Evolutionary conservation across 2,113 vertebrate species (phyloP).

Genomic region (Carassius auratus): DNA sequence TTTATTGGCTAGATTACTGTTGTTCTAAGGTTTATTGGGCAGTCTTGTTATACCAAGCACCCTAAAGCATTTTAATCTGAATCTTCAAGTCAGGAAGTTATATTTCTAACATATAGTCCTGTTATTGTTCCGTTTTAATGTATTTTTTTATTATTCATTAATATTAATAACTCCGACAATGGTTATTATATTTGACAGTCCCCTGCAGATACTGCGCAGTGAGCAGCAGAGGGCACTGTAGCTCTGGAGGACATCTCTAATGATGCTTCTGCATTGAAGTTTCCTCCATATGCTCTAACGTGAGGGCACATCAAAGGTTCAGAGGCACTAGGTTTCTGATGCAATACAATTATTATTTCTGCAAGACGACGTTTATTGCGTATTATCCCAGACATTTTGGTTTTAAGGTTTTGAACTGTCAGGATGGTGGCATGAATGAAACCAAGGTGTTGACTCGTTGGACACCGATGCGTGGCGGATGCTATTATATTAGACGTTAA

Average conservation of each 20-base stretch:
- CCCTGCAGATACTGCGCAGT: neutral
- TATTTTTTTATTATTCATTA: neutral
- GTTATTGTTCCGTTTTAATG: slow-evolving; percentile 10
- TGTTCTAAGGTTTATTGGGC: neutral
- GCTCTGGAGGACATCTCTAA: slow-evolving; percentile 31
- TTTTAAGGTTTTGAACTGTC: slow-evolving; percentile 23
- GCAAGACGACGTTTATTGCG: slow-evolving; percentile 29
- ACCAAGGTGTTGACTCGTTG: neutral
- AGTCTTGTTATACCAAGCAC: neutral
- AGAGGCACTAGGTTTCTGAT: slow-evolving; percentile 33
- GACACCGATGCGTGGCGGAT: neutral
- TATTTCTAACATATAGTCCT: neutral
- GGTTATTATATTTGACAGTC: neutral
- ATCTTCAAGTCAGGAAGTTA: neutral
- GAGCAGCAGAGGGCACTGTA: slow-evolving; percentile 67
- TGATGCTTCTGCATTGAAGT: slow-evolving; percentile 11
- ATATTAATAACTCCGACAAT: slow-evolving; percentile 6
- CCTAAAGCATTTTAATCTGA: neutral
- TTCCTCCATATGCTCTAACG: neutral
- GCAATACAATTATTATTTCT: slow-evolving; percentile 46
- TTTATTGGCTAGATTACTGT: neutral
- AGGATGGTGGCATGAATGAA: neutral
- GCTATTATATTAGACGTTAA: neutral
- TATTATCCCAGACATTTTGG: slow-evolving; percentile 12
- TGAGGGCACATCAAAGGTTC: slow-evolving; percentile 32